Evolutionary conservation across 2,113 vertebrate species (phyloP), one percentile per base, ranked within the genome.

Genomic region (Takifugu flavidus): DNA sequence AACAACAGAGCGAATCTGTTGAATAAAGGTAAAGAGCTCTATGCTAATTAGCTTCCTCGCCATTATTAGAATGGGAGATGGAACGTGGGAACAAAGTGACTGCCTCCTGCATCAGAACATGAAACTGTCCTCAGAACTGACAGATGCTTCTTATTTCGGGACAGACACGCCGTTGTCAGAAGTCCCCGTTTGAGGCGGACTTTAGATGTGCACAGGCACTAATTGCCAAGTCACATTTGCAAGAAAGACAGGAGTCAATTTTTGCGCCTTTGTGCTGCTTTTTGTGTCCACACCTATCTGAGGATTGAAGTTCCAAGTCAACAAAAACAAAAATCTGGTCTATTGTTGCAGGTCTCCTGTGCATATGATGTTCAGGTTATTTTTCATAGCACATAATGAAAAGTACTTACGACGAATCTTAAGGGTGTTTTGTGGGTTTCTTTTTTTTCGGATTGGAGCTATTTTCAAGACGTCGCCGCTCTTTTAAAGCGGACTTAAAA

Each of bases 71-170:
- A 89, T 77, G 67, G 85, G 77, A 88, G 87, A 90, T 87, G 77
- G 86, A 85, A 84, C 74, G 82, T 69, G 57, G 84, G 86, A 90
- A 90, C 86, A 92, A 91, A 91, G 89, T 83, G 82, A 70, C 72
- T 77, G 82, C 72, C 81, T 87, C 72, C 79, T 86, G 84, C 86
- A 87, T 87, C 86, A 86, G 83, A 89, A 91, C 85, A 90, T 89
- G 87, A 90, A 91, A 86, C 88, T 85, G 79, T 82, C 83, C 83
- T 91, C 88, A 91, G 87, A 91, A 90, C 89, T 90, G 89, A 89
- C 91, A 92, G 90, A 90, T 92, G 91, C 88, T 90, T 84, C 86
- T 88, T 84, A 85, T 90, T 89, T 88, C 76, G 68, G 86, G 87
- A 88, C 80, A 85, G 87, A 87, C 83, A 84, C 66, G 59, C 70